phyloP scores from a whole-genome alignment of 2,113 vertebrate genomes.

The Neodon shergylaensis region DNA sequence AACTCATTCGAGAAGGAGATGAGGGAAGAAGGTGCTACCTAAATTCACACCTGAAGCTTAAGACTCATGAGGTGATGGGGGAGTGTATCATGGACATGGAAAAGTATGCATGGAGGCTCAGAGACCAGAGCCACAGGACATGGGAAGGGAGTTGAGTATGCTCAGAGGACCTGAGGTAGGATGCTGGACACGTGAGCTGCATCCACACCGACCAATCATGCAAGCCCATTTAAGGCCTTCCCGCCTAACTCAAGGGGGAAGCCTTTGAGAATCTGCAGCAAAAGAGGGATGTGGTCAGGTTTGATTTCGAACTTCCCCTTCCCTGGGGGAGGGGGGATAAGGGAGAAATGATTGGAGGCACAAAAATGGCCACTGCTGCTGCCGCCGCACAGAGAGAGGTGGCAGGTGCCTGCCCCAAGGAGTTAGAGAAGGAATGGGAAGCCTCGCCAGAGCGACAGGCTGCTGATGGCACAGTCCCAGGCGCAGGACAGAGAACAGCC shows the following conservation, averaged over 20 bases:
- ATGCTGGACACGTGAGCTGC: background rate
- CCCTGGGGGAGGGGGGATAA: background rate
- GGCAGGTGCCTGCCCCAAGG: background rate
- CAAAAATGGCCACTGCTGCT: background rate
- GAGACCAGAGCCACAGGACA: background rate
- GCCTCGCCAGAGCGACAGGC: background rate
- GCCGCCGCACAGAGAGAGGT: background rate
- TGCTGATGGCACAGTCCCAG: background rate
- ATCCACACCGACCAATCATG: background rate
- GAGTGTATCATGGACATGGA: background rate
- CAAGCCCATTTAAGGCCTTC: background rate
- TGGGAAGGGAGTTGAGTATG: background rate
- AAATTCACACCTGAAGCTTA: background rate
- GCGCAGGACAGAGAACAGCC: background rate
- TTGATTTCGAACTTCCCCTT: background rate
- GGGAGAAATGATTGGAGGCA: background rate
- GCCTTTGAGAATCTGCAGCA: background rate
- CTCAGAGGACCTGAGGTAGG: background rate
- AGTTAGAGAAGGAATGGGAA: background rate
- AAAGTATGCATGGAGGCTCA: background rate
- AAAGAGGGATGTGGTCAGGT: background rate
- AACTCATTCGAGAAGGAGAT: background rate
- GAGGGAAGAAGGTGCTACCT: background rate
- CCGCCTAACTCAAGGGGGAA: background rate
- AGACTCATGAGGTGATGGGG: background rate